Evolutionary conservation across 2,113 vertebrate genomes (phyloP), one percentile per base, ranked within the genome.

Genomic region (Machaerirhynchus nigripectus): DNA sequence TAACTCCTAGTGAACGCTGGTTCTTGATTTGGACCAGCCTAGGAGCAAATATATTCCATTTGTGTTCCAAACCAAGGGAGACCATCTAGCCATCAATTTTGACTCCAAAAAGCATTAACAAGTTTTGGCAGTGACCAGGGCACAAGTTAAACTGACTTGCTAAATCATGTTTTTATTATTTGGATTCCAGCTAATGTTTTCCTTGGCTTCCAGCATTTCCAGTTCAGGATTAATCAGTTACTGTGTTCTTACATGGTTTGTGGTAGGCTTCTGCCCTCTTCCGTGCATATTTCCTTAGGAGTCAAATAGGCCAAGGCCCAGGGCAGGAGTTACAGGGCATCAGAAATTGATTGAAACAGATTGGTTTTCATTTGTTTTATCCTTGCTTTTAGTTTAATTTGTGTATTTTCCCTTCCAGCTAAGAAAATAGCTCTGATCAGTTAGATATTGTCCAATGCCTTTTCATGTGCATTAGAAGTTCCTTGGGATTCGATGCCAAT

Each of bases 31-130:
- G 61, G 53, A 92, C 17, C 75, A 71, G 64, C 28, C 80, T 71
- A 64, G 69, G 28, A 95, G 44, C 73, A 86, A 68, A 90, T 92
- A 40, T 91, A 76, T 91, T 87, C 68, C 33, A 13, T 70, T 95
- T 95, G 82, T 17, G 10, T 91, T 97, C 93, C 93, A 93, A 86
- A 91, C n/a, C 40, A 33, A 93, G 92, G 92, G 81, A 94, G 59
- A 90, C 50, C 56, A 59, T 87, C 60, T 40, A 85, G 73, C 84
- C 93, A 97, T 97, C 93, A 96, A 76, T 97, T 95, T 90, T 94
- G 95, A 79, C 76, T 59, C 86, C 59, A 96, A 85, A 96, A 97
- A 96, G 90, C 91, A 95, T 81, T 95, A 95, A 97, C 84, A 87
- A 94, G 84, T 97, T 97, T 95, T 95, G 93, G 95, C 89, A 79